phyloP scores from a whole-genome alignment of 92 coral and sea anemone genomes.

The Paragorgia papillata region DNA sequence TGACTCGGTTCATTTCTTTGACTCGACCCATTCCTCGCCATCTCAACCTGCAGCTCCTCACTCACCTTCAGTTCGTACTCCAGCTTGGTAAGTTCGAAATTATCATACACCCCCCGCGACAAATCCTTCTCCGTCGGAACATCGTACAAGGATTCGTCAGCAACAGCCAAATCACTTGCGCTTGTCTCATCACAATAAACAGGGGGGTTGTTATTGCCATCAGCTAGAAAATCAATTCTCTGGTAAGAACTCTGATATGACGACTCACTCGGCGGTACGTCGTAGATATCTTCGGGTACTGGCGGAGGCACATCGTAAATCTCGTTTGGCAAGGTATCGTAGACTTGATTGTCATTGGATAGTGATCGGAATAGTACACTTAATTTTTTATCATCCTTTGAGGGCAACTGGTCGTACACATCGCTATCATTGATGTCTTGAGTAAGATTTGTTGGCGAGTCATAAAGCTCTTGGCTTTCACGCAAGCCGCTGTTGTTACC shows the following conservation, averaged over 20 bases:
- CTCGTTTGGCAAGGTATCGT: slow-evolving; percentile 55
- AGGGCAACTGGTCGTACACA: slow-evolving; percentile 17
- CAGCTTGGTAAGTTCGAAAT: slow-evolving; percentile 17
- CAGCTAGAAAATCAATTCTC: background rate
- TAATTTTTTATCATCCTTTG: slow-evolving; percentile 1
- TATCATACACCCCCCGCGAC: slow-evolving; percentile 28
- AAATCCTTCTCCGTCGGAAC: background rate
- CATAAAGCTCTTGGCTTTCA: slow-evolving; percentile 24
- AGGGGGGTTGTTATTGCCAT: slow-evolving; percentile 45
- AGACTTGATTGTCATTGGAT: slow-evolving; percentile 55
- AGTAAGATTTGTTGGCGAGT: slow-evolving; percentile 21
- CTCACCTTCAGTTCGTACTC: slow-evolving; percentile 1
- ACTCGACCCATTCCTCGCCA: slow-evolving; percentile 18
- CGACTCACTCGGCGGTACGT: slow-evolving; percentile 17
- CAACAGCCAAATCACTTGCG: background rate
- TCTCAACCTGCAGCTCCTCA: slow-evolving; percentile 23
- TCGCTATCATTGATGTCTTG: slow-evolving; percentile 33
- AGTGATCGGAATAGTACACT: background rate
- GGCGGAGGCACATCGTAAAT: slow-evolving; percentile 30
- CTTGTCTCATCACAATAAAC: background rate
- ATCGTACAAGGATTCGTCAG: background rate
- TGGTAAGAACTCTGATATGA: background rate
- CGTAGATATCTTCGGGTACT: slow-evolving; percentile 26
- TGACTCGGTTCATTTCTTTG: slow-evolving; percentile 18
- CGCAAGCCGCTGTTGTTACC: slow-evolving; percentile 4